Conservation (phyloP, 2,888 invertebrate species). For the Graphium colonna region DNA sequence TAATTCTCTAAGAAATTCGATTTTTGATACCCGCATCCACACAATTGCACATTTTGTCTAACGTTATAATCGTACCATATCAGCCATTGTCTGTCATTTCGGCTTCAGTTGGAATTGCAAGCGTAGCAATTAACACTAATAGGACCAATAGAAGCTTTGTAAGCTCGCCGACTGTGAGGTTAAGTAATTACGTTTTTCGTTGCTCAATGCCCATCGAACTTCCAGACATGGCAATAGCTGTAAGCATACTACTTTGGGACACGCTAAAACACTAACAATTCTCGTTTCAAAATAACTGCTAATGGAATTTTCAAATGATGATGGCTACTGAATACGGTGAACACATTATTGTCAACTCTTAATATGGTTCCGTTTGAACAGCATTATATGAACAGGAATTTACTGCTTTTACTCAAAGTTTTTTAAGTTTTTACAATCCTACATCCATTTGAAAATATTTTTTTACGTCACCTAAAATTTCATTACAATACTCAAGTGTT, state of each 20-base stretch:
- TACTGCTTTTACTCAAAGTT: too few relatives aligned
- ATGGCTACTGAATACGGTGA: slow-evolving; percentile 40
- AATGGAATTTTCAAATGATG: slow-evolving; percentile 54
- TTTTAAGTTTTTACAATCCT: too few relatives aligned
- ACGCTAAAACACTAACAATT: slow-evolving; percentile 52
- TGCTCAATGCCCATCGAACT: slow-evolving; percentile 33
- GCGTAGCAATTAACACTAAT: slow-evolving; percentile 62
- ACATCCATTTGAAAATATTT: too few relatives aligned
- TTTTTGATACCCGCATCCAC: too few relatives aligned
- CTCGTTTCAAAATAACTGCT: slow-evolving; percentile 51
- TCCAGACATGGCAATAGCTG: slow-evolving; percentile 50
- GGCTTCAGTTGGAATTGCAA: slow-evolving; percentile 37
- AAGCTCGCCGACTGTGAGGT: too few relatives aligned
- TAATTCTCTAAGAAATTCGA: too few relatives aligned
- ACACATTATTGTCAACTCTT: slow-evolving; percentile 41
- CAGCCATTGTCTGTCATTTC: background rate
- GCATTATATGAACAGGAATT: too few relatives aligned
- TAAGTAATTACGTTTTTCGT: slow-evolving; percentile 58
- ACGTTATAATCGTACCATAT: too few relatives aligned
- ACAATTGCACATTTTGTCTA: too few relatives aligned
- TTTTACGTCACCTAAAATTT: too few relatives aligned
- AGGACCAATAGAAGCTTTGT: slow-evolving; percentile 46
- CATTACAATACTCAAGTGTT: background rate
- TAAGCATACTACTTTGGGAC: slow-evolving; percentile 62
- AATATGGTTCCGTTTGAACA: too few relatives aligned